A percentile compares a stretch with the other conserved stretches of the same genome.
These are phyloP conservation scores for Macropus fuliginosus DNA, from an alignment of 2,797 vertebrate genomes.

Conservation along the genomic window DNA sequence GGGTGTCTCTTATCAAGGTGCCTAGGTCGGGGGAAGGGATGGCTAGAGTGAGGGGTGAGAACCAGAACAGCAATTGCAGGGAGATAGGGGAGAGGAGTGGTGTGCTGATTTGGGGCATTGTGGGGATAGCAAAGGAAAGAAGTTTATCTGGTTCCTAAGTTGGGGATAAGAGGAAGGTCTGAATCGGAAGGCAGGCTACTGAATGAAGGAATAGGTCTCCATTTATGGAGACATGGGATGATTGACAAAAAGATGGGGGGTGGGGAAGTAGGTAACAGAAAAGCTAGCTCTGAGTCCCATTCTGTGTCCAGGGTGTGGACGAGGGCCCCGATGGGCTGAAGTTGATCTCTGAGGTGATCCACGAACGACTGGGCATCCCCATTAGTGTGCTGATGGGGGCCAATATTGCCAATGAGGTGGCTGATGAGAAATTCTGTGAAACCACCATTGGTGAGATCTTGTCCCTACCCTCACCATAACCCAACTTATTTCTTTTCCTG, in stretches of 20 bases:
- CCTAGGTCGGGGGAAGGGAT: conserved; percentile 26
- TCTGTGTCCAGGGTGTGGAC: conserved; percentile 91
- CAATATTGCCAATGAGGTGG: conserved; percentile 97
- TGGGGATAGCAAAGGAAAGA: not conserved
- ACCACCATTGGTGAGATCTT: conserved; percentile 93
- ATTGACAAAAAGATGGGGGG: not conserved
- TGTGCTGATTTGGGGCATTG: not conserved
- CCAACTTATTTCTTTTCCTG: not conserved
- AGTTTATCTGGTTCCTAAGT: not conserved
- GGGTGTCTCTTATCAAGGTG: conserved; percentile 98
- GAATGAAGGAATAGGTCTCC: conserved; percentile 28
- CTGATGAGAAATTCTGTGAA: conserved; percentile 97
- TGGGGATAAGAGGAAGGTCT: conserved; percentile 1
- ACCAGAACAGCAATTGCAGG: conserved; percentile 27
- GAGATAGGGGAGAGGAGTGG: not conserved
- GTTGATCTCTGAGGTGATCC: conserved; percentile 96
- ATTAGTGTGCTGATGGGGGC: conserved; percentile 97
- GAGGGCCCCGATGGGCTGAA: conserved; percentile 94
- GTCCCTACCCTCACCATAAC: not conserved
- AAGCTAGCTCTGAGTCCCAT: conserved; percentile 27
- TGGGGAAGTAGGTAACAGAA: not conserved
- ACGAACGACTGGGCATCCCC: conserved; percentile 90
- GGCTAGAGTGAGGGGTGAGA: not conserved
- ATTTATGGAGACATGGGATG: conserved; percentile 17
- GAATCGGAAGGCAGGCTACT: not conserved